These are phyloP conservation scores for Drosophila anceps DNA, from an alignment of 2,888 invertebrate genomes.

Conservation along the genomic window DNA sequence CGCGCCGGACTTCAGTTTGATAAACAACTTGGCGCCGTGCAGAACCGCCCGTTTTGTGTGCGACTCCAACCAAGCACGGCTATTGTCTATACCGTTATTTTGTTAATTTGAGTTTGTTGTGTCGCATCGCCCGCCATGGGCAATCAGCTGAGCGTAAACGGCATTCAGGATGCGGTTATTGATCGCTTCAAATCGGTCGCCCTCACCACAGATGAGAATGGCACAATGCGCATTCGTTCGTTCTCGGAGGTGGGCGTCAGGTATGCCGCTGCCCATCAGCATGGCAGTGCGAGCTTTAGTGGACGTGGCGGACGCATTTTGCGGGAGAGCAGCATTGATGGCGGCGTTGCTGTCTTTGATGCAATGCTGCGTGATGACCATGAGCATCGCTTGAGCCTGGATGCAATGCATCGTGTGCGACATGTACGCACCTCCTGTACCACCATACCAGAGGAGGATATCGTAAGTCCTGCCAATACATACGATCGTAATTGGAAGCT, in stretches of 20 bases:
- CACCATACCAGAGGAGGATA: slow-evolving; percentile 83
- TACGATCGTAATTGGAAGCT: slow-evolving; percentile 1
- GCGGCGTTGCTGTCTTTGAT: slow-evolving; percentile 72
- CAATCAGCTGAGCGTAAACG: slow-evolving; percentile 79
- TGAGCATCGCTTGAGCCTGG: slow-evolving; percentile 80
- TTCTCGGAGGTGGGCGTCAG: slow-evolving; percentile 80
- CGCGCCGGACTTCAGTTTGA: slow-evolving; percentile 68
- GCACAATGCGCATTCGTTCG: slow-evolving; percentile 80
- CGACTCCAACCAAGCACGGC: slow-evolving; percentile 26
- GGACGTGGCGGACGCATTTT: slow-evolving; percentile 70
- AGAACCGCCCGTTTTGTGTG: slow-evolving; percentile 52
- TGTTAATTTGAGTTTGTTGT: slow-evolving; percentile 23
- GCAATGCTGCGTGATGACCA: slow-evolving; percentile 71
- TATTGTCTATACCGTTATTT: slow-evolving; percentile 19
- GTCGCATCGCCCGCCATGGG: slow-evolving; percentile 59
- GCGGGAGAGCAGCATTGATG: slow-evolving; percentile 71
- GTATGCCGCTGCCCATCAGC: slow-evolving; percentile 42
- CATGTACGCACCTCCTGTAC: slow-evolving; percentile 82
- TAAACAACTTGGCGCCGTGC: slow-evolving; percentile 76
- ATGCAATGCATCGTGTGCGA: slow-evolving; percentile 76
- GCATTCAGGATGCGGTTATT: slow-evolving; percentile 81
- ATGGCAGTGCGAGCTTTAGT: slow-evolving; percentile 54
- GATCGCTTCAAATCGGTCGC: slow-evolving; percentile 82
- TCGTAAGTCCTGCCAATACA: slow-evolving; percentile 65
- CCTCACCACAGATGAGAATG: slow-evolving; percentile 79